Conservation (phyloP, 1,140 invertebrate genomes). For the Danaus melanippus region DNA sequence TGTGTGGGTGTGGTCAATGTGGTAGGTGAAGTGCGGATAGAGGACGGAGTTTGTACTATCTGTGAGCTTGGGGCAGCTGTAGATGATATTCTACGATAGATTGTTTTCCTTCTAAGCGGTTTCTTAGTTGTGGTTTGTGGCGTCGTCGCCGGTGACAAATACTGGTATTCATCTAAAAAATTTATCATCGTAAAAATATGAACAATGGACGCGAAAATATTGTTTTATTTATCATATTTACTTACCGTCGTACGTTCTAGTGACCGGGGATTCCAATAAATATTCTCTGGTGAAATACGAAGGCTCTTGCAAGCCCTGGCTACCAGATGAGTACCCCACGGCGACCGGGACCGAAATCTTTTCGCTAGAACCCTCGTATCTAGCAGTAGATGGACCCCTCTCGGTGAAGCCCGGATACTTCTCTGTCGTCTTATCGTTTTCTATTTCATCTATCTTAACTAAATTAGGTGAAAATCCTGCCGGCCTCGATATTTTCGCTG, state of each 20-base stretch:
- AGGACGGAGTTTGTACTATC: no score
- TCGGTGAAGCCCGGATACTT: conserved; percentile 18
- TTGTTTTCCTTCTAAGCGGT: conserved; percentile 36
- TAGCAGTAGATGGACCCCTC: conserved; percentile 34
- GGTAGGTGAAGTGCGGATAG: conserved; percentile 17
- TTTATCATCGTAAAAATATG: no score
- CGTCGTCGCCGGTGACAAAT: conserved; percentile 45
- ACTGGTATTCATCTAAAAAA: conserved; percentile 61
- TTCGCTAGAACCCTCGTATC: conserved; percentile 34
- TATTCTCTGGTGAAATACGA: conserved; percentile 66
- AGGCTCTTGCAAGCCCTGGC: conserved; percentile 43
- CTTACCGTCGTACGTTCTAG: conserved; percentile 62
- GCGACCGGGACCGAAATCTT: conserved; percentile 47
- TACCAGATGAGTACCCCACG: conserved; percentile 39
- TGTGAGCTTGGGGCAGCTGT: no score
- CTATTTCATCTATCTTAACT: conserved; percentile 19
- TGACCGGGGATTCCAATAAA: conserved; percentile 57
- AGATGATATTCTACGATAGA: conserved; percentile 39
- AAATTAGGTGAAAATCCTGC: conserved; percentile 30
- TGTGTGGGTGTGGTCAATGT: conserved; percentile 34
- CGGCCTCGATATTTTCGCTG: conserved; percentile 24
- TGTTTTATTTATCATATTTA: not conserved
- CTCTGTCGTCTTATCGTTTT: conserved; percentile 21
- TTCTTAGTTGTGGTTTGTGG: conserved; percentile 35
- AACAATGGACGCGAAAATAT: no score